These are phyloP conservation scores for Drosophila azteca DNA, from an alignment of 1,140 invertebrate genomes.

Conservation along the genomic window DNA sequence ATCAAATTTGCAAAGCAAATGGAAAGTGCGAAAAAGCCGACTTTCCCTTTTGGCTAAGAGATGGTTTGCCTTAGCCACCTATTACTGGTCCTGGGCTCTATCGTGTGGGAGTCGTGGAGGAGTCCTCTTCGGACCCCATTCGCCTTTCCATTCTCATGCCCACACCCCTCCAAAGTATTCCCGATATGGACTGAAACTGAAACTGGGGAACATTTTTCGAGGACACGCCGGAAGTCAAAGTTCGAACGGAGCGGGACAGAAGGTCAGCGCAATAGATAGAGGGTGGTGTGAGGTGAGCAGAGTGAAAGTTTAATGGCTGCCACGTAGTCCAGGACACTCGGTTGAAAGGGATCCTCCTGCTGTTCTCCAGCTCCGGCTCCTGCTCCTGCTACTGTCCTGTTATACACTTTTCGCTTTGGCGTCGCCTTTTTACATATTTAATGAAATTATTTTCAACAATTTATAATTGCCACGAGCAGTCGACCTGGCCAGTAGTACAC, in stretches of 20 bases:
- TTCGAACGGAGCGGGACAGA: constrained; percentile 27
- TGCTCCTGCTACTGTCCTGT: constrained; percentile 11
- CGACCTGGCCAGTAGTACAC: constrained; percentile 3
- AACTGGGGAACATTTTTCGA: constrained; percentile 31
- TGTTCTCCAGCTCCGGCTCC: constrained; percentile 5
- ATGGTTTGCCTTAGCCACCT: constrained; percentile 12
- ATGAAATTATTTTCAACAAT: constrained; percentile 82
- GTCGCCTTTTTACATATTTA: constrained; percentile 79
- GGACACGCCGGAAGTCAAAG: constrained; percentile 67
- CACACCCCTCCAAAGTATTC: not conserved
- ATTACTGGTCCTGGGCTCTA: not conserved
- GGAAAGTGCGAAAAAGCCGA: constrained; percentile 58
- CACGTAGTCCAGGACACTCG: constrained; percentile 40
- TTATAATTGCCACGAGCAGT: constrained; percentile 79
- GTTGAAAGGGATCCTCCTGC: constrained; percentile 23
- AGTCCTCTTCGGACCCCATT: too few species aligned
- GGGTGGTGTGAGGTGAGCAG: not conserved
- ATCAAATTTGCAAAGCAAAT: constrained; percentile 76
- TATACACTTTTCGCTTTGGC: constrained; percentile 64
- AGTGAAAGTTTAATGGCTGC: constrained; percentile 62
- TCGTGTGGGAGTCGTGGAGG: too few species aligned
- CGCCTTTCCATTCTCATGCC: too few species aligned
- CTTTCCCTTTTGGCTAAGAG: constrained; percentile 17
- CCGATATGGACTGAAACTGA: constrained; percentile 14
- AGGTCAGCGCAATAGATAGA: constrained; percentile 32